Evolutionary conservation across 2,888 invertebrate species (phyloP).

Genomic region (Pycnomerus fuliginosus): DNA sequence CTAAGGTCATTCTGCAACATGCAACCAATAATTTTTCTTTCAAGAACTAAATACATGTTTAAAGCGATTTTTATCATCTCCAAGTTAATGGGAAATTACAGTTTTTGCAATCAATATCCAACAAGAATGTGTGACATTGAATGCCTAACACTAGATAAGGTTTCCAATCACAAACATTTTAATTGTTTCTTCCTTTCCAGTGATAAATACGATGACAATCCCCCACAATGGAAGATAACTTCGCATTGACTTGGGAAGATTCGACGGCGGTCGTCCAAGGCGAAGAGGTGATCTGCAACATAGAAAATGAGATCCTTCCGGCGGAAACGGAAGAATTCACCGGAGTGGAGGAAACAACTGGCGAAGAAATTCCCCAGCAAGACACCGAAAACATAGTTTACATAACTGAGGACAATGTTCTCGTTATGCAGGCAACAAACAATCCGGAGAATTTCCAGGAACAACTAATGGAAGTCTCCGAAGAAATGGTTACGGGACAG

Average conservation of each 20-base stretch:
- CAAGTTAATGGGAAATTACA: too few relatives aligned
- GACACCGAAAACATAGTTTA: slow-evolving; percentile 45
- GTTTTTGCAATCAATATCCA: too few relatives aligned
- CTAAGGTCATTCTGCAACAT: too few relatives aligned
- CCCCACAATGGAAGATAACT: slow-evolving; percentile 46
- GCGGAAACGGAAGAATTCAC: slow-evolving; percentile 47
- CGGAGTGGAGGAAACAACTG: slow-evolving; percentile 38
- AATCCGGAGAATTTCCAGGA: slow-evolving; percentile 46
- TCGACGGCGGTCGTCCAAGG: slow-evolving; percentile 49
- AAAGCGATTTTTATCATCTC: too few relatives aligned
- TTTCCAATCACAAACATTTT: neutral
- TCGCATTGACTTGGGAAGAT: slow-evolving; percentile 51
- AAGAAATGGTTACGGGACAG: slow-evolving; percentile 79
- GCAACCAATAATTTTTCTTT: too few relatives aligned
- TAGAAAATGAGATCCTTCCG: slow-evolving; percentile 53
- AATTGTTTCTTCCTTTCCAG: too few relatives aligned
- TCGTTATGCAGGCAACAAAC: slow-evolving; percentile 45
- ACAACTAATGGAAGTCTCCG: slow-evolving; percentile 62
- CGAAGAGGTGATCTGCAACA: slow-evolving; percentile 57
- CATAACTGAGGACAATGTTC: slow-evolving; percentile 48
- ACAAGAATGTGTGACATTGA: too few relatives aligned
- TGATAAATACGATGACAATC: slow-evolving; percentile 1
- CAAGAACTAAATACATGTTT: too few relatives aligned
- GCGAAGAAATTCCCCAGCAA: slow-evolving; percentile 16
- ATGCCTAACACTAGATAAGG: too few relatives aligned